phyloP scores from a whole-genome alignment of 2,797 vertebrate genomes.

The Takifugu rubripes region DNA sequence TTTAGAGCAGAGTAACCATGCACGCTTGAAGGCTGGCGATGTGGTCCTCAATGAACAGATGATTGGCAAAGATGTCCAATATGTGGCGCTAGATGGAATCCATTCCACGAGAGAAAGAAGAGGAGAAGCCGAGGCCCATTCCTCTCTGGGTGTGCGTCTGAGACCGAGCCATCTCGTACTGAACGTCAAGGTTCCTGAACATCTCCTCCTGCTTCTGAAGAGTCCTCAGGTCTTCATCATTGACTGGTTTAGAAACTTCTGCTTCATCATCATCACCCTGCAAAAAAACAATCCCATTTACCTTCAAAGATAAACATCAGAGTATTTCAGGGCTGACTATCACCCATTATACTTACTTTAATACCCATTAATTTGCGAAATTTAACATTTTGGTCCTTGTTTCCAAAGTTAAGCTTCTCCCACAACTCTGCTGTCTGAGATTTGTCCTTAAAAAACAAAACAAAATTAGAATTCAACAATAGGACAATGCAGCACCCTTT shows the following conservation, averaged over 20 bases:
- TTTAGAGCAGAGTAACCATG: constrained; percentile 91
- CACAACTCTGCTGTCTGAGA: constrained; percentile 97
- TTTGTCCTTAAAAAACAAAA: constrained; percentile 81
- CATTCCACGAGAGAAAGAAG: constrained; percentile 91
- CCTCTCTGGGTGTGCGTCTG: constrained; percentile 97
- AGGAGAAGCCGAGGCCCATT: constrained; percentile 94
- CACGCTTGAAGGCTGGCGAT: constrained; percentile 87
- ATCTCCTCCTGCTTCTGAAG: constrained; percentile 98
- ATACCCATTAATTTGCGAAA: constrained; percentile 99
- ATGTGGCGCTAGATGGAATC: constrained; percentile 83
- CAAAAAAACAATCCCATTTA: constrained; percentile 6
- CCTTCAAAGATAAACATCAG: neutral
- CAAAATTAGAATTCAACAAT: neutral
- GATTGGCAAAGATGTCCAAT: constrained; percentile 33
- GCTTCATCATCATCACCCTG: constrained; percentile 91
- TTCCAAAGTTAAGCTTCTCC: constrained; percentile 98
- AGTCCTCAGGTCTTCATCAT: constrained; percentile 91
- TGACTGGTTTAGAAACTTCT: constrained; percentile 77
- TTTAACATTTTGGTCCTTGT: constrained; percentile 99
- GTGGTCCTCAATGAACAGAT: constrained; percentile 51
- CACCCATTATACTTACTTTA: constrained; percentile 80
- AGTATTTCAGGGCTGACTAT: neutral
- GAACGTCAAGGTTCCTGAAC: constrained; percentile 95
- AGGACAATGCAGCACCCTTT: neutral
- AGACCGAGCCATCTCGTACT: constrained; percentile 97